These are phyloP conservation scores for Lysandra coridon DNA, from an alignment of 2,888 invertebrate species.

Conservation along the genomic window DNA sequence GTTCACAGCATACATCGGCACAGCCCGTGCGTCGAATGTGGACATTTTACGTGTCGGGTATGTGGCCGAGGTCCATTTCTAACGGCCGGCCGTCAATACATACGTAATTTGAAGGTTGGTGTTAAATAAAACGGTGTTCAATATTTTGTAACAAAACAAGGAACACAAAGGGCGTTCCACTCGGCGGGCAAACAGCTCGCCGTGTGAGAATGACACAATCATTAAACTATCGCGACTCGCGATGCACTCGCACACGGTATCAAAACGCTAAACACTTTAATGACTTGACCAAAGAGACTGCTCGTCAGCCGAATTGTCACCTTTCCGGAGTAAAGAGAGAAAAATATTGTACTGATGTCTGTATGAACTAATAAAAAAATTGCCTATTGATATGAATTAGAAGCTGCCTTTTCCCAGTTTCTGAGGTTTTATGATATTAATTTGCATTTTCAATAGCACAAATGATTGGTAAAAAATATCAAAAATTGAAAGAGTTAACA, in stretches of 20 bases:
- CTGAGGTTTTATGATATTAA: no score
- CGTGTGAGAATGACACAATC: constrained; percentile 26
- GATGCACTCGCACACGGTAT: constrained; percentile 45
- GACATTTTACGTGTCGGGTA: constrained; percentile 10
- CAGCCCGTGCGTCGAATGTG: neutral
- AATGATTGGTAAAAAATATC: no score
- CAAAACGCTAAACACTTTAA: constrained; percentile 46
- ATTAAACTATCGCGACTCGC: constrained; percentile 72
- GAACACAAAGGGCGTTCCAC: constrained; percentile 78
- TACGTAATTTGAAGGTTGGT: constrained; percentile 71
- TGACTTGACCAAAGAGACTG: constrained; percentile 37
- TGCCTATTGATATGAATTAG: no score
- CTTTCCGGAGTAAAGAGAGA: neutral
- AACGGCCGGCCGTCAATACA: constrained; percentile 61
- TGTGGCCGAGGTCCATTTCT: constrained; percentile 1
- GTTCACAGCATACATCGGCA: neutral
- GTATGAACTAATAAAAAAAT: no score
- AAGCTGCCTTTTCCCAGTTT: no score
- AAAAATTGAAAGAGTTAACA: no score
- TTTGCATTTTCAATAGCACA: no score
- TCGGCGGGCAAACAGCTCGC: constrained; percentile 62
- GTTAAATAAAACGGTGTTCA: constrained; percentile 80
- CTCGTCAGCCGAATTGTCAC: neutral
- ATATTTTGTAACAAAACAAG: constrained; percentile 80
- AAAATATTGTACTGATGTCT: neutral